These are phyloP conservation scores for Acromyrmex charruanus DNA, from an alignment of 1,140 invertebrate species.

Conservation along the genomic window DNA sequence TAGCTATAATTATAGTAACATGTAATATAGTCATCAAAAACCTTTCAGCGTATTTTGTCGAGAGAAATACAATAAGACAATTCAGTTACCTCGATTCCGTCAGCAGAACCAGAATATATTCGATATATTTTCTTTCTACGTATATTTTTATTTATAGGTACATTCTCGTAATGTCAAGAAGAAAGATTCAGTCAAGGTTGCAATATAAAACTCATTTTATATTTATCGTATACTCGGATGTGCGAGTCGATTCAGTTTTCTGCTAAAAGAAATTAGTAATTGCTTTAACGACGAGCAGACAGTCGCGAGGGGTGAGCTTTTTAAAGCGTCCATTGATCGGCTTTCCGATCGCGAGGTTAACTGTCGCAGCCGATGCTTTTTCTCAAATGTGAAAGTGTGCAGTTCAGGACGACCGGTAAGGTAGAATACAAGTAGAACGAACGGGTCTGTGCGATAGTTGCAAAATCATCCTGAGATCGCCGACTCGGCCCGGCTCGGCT, in stretches of 20 bases:
- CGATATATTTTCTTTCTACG: no score
- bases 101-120: not conserved
- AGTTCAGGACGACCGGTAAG: conserved; percentile 68
- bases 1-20: no score
- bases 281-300: not conserved
- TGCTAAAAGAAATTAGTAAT: not conserved
- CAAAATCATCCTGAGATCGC: conserved; percentile 81
- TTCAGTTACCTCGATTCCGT: not conserved
- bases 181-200: not conserved
- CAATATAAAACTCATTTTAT: not conserved
- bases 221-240: not conserved
- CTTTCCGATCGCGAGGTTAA: not conserved
- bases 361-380: conserved; percentile 42
- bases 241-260: not conserved
- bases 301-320: not conserved
- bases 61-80: not conserved
- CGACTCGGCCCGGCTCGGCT: conserved; percentile 49
- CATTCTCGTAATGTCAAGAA: not conserved
- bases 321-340: not conserved
- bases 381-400: conserved; percentile 78
- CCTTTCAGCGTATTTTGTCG: not conserved
- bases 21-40: no score
- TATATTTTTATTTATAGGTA: no score
- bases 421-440: conserved; percentile 81
- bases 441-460: conserved; percentile 74